Evolutionary conservation across 2,113 vertebrate species (phyloP), one percentile per base, ranked within the genome.

Genomic region (Saguinus midas): DNA sequence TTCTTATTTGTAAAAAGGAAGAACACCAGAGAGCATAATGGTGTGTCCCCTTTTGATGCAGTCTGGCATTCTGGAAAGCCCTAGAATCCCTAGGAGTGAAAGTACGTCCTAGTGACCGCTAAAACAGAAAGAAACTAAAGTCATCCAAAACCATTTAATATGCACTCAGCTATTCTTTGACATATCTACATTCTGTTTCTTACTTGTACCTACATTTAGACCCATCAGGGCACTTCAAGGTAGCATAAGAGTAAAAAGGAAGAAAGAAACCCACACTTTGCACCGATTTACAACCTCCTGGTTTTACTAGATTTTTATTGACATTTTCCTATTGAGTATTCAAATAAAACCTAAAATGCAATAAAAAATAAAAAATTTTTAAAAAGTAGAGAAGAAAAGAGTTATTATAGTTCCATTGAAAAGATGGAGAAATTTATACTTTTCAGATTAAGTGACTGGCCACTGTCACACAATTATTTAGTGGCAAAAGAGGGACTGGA

Each of bases 261-360:
- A 50, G 70, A 10, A 75, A 68, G 23, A n/a, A 73, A 5, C 9
- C 7, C 73, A 40, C 1, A 72, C 3, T 1, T 7, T 87, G 12
- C 4, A 83, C 11, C n/a, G 93, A 1, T 18, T 18, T 75, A 17
- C 10, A 35, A 61, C 16, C 21, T 92, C 13, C 27, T 92, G 6
- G 20, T 52, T 95, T 81, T 84, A 58, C 48, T 88, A 45, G 18
- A 45, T 87, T 95, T 21, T 81, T 37, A 78, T 18, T 79, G 21
- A 73, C 40, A 81, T 76, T 52, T 35, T 78, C 25, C 18, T 92
- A 32, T 18, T 58, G 21, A 32, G 8, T 72, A 32, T 76, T 90
- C 72, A 61, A 66, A 37, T 57, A 75, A 64, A 84, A 90, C 37
- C 37, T 40, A 40, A 40, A 40, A 40, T 40, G 37, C 37, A 40